Base-by-base conservation (phyloP, 2,888 invertebrate species). In the Esperia sulphurella region DNA sequence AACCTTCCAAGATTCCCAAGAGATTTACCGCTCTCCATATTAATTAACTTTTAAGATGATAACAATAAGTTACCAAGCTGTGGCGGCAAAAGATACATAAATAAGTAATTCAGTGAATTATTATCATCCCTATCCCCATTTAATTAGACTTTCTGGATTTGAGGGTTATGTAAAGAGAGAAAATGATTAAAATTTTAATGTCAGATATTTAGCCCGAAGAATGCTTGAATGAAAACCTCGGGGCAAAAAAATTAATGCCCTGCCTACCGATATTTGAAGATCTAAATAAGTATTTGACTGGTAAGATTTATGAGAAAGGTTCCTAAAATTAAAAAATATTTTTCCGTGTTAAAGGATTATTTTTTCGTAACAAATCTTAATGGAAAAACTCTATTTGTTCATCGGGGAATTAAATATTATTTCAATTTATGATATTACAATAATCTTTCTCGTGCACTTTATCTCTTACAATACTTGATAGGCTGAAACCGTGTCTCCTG, bases 31-130 rank as follows among this genome's bases (percentile, higher is more conserved):
- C 12, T 10, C 21, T 21, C 38, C 14, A 14, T 38, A 45, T 47
- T 52, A 52, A 50, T 50, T 50, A 50, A 35, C 45, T 52, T 47
- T 35, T 33, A 46, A 44, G 49, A 43, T 44, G 48, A 44, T 45
- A 48, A 48, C 48, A 46, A 41, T 38, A 41, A 44, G 28, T 45
- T 39, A 0, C 2, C 14, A 21, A 35, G 14, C 6, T 43, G 40
- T 12, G 37, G 31, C 33, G 39, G 10, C 4, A 21, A 35, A 41
- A 39, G 45, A 29, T 38, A 45, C 41, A 30, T 45, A 50, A 47
- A 43, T 29, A 47, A 42, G 38, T 43, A 33, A 46, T 14, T 46
- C 46, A 14, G 37, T 46, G 40, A 50, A 40, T 45, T 49, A 46
- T 45, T 41, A 37, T 43, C 39, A 13, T 8, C 28, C 14, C 9